Conservation (phyloP, 2,797 vertebrate species). For the Helarctos malayanus region DNA sequence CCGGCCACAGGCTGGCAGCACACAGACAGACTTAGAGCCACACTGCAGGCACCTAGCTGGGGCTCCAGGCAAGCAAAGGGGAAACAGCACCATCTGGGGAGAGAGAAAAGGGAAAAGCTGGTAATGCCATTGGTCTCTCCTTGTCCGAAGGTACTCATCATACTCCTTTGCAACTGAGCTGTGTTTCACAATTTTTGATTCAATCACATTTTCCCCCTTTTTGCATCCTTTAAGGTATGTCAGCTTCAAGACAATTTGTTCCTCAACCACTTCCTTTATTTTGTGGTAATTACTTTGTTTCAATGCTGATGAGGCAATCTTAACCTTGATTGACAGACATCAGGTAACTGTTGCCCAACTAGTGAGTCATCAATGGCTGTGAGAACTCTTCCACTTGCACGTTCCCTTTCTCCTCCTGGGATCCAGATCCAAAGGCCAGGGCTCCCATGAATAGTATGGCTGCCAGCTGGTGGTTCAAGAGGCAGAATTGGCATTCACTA, state of each 20-base stretch:
- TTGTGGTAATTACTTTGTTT: background rate
- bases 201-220: background rate
- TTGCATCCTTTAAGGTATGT: background rate
- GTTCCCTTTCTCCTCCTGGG: background rate
- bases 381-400: background rate
- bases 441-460: background rate
- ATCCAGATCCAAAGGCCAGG: background rate
- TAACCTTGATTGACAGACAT: background rate
- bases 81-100: background rate
- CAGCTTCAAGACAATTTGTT: background rate
- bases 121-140: background rate
- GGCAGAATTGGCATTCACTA: background rate
- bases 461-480: background rate
- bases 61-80: background rate
- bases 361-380: background rate
- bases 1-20: background rate
- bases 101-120: background rate
- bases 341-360: background rate
- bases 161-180: background rate
- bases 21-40: background rate
- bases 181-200: background rate
- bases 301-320: background rate
- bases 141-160: background rate
- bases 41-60: too few relatives aligned
- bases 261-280: background rate